These are phyloP conservation scores for Rostratula benghalensis DNA, from an alignment of 2,113 vertebrate species.

Conservation along the genomic window DNA sequence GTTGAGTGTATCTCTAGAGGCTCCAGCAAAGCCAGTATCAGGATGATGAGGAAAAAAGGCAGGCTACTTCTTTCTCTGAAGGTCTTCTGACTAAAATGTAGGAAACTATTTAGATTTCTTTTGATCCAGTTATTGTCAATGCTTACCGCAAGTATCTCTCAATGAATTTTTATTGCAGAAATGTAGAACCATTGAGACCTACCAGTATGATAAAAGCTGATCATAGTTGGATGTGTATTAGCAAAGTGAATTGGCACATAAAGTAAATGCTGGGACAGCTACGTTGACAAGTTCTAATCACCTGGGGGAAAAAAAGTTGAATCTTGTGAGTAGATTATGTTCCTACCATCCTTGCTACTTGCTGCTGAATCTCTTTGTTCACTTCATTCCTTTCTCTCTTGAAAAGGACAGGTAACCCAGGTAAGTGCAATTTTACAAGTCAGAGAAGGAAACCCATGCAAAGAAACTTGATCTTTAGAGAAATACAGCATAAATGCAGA, in stretches of 20 bases:
- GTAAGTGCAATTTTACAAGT: background rate
- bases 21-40: background rate
- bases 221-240: background rate
- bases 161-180: background rate
- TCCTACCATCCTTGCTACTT: background rate
- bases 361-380: background rate
- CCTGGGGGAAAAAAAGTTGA: fast-evolving
- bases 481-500: background rate
- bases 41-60: background rate
- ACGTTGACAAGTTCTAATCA: background rate
- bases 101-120: background rate
- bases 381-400: background rate
- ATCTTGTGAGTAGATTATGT: background rate
- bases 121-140: background rate
- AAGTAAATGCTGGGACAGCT: background rate
- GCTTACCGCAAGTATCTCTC: background rate
- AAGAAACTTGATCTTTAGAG: background rate
- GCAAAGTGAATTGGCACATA: background rate
- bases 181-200: background rate
- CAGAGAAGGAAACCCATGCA: background rate
- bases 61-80: background rate
- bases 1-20: background rate
- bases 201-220: background rate
- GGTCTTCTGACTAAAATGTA: background rate
- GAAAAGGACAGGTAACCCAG: background rate